Evolutionary conservation across 2,888 invertebrate genomes (phyloP).

Genomic region (Andrena marginata): DNA sequence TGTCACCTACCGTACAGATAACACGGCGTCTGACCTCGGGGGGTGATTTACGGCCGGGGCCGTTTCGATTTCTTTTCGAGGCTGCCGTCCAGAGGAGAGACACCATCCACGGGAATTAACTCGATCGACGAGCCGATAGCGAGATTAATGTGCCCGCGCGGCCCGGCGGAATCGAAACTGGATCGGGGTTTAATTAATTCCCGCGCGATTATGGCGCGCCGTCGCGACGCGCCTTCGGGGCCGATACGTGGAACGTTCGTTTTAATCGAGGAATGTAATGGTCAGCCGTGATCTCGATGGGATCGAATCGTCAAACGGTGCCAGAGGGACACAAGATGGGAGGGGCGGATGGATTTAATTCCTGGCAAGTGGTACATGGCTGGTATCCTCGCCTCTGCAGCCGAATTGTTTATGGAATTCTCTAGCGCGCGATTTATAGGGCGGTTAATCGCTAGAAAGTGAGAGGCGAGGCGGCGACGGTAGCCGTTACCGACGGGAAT

Average conservation of each 20-base stretch:
- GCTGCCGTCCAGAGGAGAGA: conserved; percentile 36
- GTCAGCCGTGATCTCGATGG: conserved; percentile 2
- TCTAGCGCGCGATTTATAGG: conserved; percentile 11
- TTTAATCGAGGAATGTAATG: conserved; percentile 5
- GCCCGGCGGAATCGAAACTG: conserved; percentile 31
- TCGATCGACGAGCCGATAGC: conserved; percentile 64
- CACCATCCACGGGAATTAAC: conserved; percentile 46
- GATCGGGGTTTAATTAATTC: conserved; percentile 58
- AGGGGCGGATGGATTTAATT: neutral
- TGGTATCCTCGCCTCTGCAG: neutral
- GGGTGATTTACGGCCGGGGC: conserved; percentile 60
- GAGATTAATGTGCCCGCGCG: conserved; percentile 56
- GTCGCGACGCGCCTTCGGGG: neutral
- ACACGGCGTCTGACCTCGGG: conserved; percentile 69
- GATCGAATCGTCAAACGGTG: neutral
- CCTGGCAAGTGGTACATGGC: neutral
- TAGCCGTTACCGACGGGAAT: conserved; percentile 18
- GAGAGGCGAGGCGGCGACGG: neutral
- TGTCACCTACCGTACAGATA: conserved; percentile 72
- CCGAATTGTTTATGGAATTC: conserved; percentile 13
- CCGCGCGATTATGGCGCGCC: conserved; percentile 30
- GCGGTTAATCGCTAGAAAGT: conserved; percentile 27
- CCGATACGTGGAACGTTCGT: conserved; percentile 4
- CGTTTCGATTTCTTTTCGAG: neutral
- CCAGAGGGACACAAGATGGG: neutral